Evolutionary conservation across 1,140 invertebrate species (phyloP), one percentile per base, ranked within the genome.

Genomic region (Solenopsis fugax): DNA sequence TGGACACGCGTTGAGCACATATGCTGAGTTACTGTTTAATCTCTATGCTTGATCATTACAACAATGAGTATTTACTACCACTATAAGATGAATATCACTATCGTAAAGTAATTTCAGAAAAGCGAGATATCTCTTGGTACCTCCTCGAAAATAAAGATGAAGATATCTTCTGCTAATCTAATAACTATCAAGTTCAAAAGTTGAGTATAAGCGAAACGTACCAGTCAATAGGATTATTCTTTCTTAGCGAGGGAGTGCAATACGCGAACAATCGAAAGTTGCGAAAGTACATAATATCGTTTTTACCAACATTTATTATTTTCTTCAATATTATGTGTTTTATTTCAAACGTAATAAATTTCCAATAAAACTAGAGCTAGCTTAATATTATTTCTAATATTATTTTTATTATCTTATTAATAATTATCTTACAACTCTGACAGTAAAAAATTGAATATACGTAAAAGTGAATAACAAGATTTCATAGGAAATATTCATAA

Each of bases 1-100:
- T 21, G 34, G 21, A 54, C 76, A 6, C 13, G 34, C 34, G 64
- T 71, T 72, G 21, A 45, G 13, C 41, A 37, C 13, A 67, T n/a
- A 65, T 37, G 5, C 24, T 13, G 21, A 16, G 21, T 86, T 67
- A 65, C 50, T 24, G 52, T 87, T 87, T 87, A 87, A 88, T 87
- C 67, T 45, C n/a, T 12, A 34, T 6, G 34, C 65, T 29, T 67
- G 65, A 76, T 86, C 87, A 29, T 9, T 48, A 24, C 16, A 18
- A 12, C 58, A 24, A n/a, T 58, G 48, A 16, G 34, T 37, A 41
- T 78, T 45, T 78, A 64, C 13, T 37, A 16, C 13, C 41, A 41
- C 9, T 18, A 52, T 45, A 37, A 73, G 56, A 4, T 37, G 7
- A 56, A 16, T 34, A 29, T 37, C 18, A 12, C 4, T 60, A 13